These are phyloP conservation scores for Onychomys leucogaster DNA, from an alignment of 2,797 vertebrate genomes.

Conservation along the genomic window DNA sequence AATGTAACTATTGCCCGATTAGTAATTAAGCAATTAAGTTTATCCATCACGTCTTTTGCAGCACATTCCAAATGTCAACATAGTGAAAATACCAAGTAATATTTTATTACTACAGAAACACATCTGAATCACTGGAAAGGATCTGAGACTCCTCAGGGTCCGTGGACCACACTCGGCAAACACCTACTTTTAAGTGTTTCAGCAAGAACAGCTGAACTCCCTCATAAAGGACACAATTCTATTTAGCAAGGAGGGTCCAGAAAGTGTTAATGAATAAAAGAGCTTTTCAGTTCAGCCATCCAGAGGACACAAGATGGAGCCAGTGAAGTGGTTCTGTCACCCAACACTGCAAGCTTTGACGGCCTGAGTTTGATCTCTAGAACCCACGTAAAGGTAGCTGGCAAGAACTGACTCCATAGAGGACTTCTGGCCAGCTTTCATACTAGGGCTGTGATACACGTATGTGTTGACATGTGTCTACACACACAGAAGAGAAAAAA, in stretches of 20 bases:
- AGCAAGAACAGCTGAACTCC: not conserved
- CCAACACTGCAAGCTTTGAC: not conserved
- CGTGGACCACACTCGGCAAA: not conserved
- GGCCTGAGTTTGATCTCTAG: not conserved
- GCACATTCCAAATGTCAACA: conserved; percentile 21
- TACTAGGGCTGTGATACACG: not conserved
- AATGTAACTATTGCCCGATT: not conserved
- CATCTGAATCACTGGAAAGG: not conserved
- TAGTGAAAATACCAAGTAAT: not conserved
- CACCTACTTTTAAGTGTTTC: not conserved
- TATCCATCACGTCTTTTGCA: not conserved
- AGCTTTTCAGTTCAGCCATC: not conserved
- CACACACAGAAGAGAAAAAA: not conserved
- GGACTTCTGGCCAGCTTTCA: not conserved
- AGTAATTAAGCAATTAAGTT: not conserved
- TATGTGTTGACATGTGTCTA: not conserved
- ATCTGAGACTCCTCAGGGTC: not conserved
- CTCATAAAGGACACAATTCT: not conserved
- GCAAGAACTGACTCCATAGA: not conserved
- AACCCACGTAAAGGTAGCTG: not conserved
- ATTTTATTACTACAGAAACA: conserved; percentile 19
- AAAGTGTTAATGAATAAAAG: not conserved
- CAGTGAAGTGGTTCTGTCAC: not conserved
- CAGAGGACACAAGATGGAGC: not conserved
- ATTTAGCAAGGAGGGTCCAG: not conserved